Evolutionary conservation across 2,888 invertebrate genomes (phyloP).

Genomic region (Stenotaenia linearis): DNA sequence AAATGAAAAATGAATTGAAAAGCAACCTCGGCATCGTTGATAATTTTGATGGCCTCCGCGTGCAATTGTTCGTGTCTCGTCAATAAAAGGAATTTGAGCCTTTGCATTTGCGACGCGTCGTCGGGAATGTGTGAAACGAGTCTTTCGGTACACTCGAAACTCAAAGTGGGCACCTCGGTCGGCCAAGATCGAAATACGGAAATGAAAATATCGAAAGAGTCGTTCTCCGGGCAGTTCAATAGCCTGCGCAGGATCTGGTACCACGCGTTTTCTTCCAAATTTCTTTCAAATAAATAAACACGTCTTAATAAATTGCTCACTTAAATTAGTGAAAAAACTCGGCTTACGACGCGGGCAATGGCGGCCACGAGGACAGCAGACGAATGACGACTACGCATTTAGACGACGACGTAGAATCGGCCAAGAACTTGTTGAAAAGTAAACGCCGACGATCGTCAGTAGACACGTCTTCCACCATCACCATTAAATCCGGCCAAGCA

Average conservation of each 20-base stretch:
- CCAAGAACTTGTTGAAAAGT: constrained; percentile 24
- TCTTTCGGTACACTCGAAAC: background rate
- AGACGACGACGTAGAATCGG: background rate
- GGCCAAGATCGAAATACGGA: background rate
- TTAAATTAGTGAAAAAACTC: background rate
- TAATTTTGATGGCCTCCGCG: background rate
- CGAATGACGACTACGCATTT: constrained; percentile 11
- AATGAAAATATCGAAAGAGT: background rate
- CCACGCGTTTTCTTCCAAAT: constrained; percentile 26
- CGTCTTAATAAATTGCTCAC: background rate
- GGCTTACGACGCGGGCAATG: background rate
- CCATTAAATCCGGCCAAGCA: constrained; percentile 32
- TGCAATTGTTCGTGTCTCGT: background rate
- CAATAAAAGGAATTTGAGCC: background rate
- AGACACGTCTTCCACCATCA: constrained; percentile 15
- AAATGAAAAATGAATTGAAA: background rate
- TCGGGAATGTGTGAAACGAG: background rate
- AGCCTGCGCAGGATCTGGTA: background rate
- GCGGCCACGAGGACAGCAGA: constrained; percentile 6
- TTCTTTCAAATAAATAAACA: background rate
- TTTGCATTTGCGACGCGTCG: background rate
- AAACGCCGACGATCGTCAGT: background rate
- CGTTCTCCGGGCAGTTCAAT: background rate
- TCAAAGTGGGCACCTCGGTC: background rate
- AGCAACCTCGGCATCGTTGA: background rate